Percentiles rank a stretch among this genome's conserved stretches.
These are phyloP conservation scores for Lepidotrigona ventralis DNA, from an alignment of 1,140 invertebrate genomes.

Conservation along the genomic window DNA sequence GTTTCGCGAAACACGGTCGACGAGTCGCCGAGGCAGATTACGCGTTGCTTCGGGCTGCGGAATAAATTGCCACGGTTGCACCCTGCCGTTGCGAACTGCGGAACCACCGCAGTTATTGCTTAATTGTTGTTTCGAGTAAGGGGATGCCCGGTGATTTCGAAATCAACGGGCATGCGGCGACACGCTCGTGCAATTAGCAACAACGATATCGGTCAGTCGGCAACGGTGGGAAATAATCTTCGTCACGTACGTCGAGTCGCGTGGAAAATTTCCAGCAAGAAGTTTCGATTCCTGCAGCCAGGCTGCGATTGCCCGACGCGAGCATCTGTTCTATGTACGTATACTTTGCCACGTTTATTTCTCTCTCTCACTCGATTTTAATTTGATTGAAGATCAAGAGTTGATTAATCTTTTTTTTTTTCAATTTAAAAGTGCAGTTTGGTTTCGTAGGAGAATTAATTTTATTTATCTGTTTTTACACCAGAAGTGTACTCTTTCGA, in stretches of 20 bases:
- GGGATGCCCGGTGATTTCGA: not conserved
- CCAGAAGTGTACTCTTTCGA: too few relatives aligned
- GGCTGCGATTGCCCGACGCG: too few relatives aligned
- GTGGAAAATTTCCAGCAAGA: not conserved
- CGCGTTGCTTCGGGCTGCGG: not conserved
- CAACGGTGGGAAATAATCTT: not conserved
- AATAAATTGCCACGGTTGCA: slow-evolving; percentile 2
- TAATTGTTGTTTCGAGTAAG: slow-evolving; percentile 6
- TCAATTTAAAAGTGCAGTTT: too few relatives aligned
- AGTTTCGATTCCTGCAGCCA: not conserved
- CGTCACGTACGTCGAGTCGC: not conserved
- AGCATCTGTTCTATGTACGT: too few relatives aligned
- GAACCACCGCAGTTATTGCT: slow-evolving; percentile 15
- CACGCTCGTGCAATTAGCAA: not conserved
- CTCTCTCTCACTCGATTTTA: too few relatives aligned
- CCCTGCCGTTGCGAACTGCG: not conserved
- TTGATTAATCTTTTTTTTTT: too few relatives aligned
- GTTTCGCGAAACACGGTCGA: slow-evolving; percentile 9
- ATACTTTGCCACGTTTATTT: too few relatives aligned
- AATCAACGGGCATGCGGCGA: not conserved
- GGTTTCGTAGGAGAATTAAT: too few relatives aligned
- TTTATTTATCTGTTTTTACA: too few relatives aligned
- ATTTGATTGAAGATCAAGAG: too few relatives aligned
- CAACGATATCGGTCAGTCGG: not conserved
- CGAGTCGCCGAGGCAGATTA: not conserved